phyloP scores from a whole-genome alignment of 2,888 invertebrate genomes.

The Drosophila fulvimacula region DNA sequence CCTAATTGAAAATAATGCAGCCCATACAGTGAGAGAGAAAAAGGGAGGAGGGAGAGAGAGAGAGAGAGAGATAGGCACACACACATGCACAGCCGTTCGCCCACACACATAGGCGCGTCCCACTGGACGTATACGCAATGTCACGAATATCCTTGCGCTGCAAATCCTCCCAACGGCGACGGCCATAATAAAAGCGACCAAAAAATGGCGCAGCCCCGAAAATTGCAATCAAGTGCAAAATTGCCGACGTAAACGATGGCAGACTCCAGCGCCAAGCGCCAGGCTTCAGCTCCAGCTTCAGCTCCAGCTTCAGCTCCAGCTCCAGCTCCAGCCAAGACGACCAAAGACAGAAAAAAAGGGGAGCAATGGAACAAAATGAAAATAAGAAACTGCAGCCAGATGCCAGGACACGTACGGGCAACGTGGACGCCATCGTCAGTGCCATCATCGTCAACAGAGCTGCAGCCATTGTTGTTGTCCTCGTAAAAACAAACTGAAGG shows the following conservation, averaged over 20 bases:
- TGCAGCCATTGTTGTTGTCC: slow-evolving; percentile 43
- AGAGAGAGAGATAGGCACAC: background rate
- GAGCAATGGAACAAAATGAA: slow-evolving; percentile 14
- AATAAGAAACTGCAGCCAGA: slow-evolving; percentile 68
- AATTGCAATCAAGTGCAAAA: slow-evolving; percentile 83
- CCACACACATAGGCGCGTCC: slow-evolving; percentile 35
- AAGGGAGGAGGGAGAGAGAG: too few relatives aligned
- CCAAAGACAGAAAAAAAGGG: background rate
- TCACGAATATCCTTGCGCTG: slow-evolving; percentile 42
- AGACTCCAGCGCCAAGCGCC: slow-evolving; percentile 3
- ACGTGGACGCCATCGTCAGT: slow-evolving; percentile 58
- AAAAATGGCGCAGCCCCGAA: slow-evolving; percentile 77
- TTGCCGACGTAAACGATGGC: slow-evolving; percentile 82
- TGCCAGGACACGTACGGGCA: slow-evolving; percentile 77
- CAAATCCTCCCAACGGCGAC: slow-evolving; percentile 16
- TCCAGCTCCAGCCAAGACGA: slow-evolving; percentile 12
- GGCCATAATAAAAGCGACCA: slow-evolving; percentile 51
- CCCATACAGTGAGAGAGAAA: background rate
- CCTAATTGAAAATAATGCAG: slow-evolving; percentile 79
- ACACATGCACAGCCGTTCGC: background rate
- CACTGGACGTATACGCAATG: slow-evolving; percentile 78
- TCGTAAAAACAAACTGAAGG: slow-evolving; percentile 78
- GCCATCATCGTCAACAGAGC: slow-evolving; percentile 48
- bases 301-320: slow-evolving; percentile 2
- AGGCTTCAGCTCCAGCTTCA: background rate